Evolutionary conservation across 2,113 vertebrate genomes (phyloP).

Genomic region (Psilopogon haemacephalus): DNA sequence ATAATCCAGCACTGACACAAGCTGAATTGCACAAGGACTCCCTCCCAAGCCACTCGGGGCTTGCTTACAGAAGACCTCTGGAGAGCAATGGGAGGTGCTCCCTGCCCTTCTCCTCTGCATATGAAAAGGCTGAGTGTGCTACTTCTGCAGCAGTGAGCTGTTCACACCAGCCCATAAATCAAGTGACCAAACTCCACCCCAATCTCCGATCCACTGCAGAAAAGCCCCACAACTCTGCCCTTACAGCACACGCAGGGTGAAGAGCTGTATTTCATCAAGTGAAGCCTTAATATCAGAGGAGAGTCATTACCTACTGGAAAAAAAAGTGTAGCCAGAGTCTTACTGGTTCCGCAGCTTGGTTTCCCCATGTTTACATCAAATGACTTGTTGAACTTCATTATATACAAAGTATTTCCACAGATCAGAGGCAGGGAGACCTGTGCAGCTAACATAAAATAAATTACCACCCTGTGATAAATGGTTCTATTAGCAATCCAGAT

Average conservation of each 20-base stretch:
- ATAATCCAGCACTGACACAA: conserved; percentile 18
- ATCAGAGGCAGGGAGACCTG: conserved; percentile 84
- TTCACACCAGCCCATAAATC: conserved; percentile 52
- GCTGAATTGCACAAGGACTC: conserved; percentile 36
- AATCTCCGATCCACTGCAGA: conserved; percentile 13
- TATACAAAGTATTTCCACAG: conserved; percentile 82
- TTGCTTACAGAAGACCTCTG: conserved; percentile 31
- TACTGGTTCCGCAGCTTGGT: conserved; percentile 52
- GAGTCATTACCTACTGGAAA: conserved; percentile 25
- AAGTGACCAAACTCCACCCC: conserved; percentile 35
- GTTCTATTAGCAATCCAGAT: conserved; percentile 99
- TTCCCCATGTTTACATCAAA: conserved; percentile 50
- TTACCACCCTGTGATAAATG: conserved; percentile 92
- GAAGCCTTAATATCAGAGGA: conserved; percentile 39
- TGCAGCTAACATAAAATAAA: conserved; percentile 85
- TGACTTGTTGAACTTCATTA: conserved; percentile 74
- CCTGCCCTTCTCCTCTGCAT: conserved; percentile 34
- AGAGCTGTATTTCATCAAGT: conserved; percentile 50
- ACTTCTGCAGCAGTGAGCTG: conserved; percentile 29
- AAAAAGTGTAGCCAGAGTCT: background rate
- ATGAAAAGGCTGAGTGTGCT: conserved; percentile 60
- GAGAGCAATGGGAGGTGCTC: conserved; percentile 1
- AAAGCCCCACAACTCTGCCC: conserved; percentile 24
- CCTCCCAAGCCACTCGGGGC: conserved; percentile 14
- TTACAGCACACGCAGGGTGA: background rate